Evolutionary conservation across 2,797 vertebrate genomes (phyloP), one percentile per base, ranked within the genome.

Genomic region (Limosa lapponica): DNA sequence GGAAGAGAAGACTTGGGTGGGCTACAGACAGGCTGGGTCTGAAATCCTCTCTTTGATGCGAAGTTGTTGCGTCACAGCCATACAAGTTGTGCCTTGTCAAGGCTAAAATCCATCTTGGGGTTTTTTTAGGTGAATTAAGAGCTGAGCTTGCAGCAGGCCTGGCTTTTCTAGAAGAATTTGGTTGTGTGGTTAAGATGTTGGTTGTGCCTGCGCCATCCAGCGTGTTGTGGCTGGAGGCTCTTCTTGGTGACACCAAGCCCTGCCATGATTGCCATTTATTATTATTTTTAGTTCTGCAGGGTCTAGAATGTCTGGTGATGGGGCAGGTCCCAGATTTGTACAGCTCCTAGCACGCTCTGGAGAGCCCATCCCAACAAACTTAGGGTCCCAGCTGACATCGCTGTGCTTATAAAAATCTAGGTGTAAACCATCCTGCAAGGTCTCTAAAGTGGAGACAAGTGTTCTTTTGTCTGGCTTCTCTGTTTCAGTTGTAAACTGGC

Each of bases 401-500:
- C 57, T 78, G 54, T 72, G 30, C 72, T 75, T 86, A 54, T 49
- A 55, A 90, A 94, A 51, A 23, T 51, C 43, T 19, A n/a, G 19
- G 32, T 69, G 17, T 72, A 54, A 94, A 39, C 39, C 51, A 51
- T 49, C 49, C 69, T 93, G 71, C 57, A 71, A 74, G 49, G 72
- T 61, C 11, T 23, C 75, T 62, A 14, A 65, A 74, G 62, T 73
- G 46, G 61, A 87, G 39, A 75, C 74, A 80, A 89, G n/a, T 49
- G 15, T 48, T 91, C 77, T 93, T 91, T 93, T 95, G 82, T 86
- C 75, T 88, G 37, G 6, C 55, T 87, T 87, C 41, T 84, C 66
- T 16, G 11, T 80, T 91, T 84, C 43, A 36, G 19, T 84, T 80
- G 36, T 36, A 44, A 80, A 64, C 36, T 61, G 37, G 58, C 59